Percentiles rank a stretch among this genome's conserved stretches.
phyloP scores from a whole-genome alignment of 2,113 vertebrate species.

The Motacilla tschutschensis region DNA sequence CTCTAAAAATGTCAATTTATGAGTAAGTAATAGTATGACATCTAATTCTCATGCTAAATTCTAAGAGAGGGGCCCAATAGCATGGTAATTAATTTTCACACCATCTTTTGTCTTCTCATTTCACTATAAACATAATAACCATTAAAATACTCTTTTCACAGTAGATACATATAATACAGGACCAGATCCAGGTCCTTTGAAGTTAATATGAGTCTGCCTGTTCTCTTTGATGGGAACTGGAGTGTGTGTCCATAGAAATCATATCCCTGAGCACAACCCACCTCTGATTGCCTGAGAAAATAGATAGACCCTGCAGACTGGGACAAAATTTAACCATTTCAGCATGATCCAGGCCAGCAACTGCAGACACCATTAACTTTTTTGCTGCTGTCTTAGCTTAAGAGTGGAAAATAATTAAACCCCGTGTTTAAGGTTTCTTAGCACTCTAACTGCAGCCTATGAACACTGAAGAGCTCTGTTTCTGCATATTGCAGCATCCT shows the following conservation, averaged over 20 bases:
- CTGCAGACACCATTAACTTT: not conserved
- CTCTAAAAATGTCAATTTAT: not conserved
- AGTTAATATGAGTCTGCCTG: not conserved
- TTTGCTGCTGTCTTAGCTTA: not conserved
- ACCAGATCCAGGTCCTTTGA: conserved; percentile 28
- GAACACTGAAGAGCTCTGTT: not conserved
- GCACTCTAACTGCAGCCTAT: not conserved
- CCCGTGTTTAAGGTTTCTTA: not conserved
- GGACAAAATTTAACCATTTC: not conserved
- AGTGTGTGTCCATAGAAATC: conserved; percentile 30
- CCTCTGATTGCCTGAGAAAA: conserved; percentile 31
- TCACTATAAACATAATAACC: not conserved
- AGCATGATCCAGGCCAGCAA: not conserved
- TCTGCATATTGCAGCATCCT: not conserved
- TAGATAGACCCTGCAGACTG: not conserved
- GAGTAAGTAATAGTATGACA: not conserved
- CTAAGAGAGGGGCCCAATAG: not conserved
- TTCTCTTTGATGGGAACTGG: conserved; percentile 30
- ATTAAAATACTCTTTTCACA: not conserved
- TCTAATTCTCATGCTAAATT: not conserved
- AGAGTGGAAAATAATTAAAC: not conserved
- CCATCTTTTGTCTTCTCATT: not conserved
- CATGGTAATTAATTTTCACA: conserved; percentile 38
- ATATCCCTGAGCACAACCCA: not conserved
- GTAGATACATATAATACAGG: not conserved